Evolutionary conservation across 1,140 invertebrate species (phyloP).

Genomic region (Chlorops oryzae): DNA sequence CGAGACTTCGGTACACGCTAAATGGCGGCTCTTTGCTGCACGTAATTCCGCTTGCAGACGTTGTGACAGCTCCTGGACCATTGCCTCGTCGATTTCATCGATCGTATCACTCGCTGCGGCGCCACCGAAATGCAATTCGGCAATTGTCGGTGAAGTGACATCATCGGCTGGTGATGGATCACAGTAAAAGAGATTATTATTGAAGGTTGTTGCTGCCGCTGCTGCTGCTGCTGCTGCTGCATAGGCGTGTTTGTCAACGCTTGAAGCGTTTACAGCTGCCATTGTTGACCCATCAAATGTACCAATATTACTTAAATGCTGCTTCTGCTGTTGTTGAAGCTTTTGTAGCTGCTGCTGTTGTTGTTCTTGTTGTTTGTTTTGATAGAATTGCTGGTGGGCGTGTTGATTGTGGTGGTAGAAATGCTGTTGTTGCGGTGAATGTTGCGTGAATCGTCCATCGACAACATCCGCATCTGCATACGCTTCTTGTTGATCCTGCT

Average conservation of each 20-base stretch:
- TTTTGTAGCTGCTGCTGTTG: constrained; percentile 8
- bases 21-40: constrained; percentile 68
- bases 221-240: constrained; percentile 11
- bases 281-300: constrained; percentile 9
- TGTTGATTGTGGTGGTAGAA: not conserved
- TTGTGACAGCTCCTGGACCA: constrained; percentile 56
- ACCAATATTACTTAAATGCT: too few species aligned
- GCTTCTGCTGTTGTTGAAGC: constrained; percentile 16
- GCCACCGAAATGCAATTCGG: constrained; percentile 25
- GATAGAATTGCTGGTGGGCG: not conserved
- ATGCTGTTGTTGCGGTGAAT: not conserved
- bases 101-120: constrained; percentile 21
- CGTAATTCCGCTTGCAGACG: constrained; percentile 68
- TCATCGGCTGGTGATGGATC: constrained; percentile 1
- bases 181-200: not conserved
- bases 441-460: constrained; percentile 5
- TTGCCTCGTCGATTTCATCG: constrained; percentile 36
- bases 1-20: constrained; percentile 73
- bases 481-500: not conserved
- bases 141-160: constrained; percentile 30
- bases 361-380: not conserved
- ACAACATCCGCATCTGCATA: not conserved
- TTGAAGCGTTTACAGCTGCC: constrained; percentile 11
- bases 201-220: constrained; percentile 13
- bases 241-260: not conserved